Conservation (phyloP, 1,140 invertebrate species). For the Drosophila setifemur region DNA sequence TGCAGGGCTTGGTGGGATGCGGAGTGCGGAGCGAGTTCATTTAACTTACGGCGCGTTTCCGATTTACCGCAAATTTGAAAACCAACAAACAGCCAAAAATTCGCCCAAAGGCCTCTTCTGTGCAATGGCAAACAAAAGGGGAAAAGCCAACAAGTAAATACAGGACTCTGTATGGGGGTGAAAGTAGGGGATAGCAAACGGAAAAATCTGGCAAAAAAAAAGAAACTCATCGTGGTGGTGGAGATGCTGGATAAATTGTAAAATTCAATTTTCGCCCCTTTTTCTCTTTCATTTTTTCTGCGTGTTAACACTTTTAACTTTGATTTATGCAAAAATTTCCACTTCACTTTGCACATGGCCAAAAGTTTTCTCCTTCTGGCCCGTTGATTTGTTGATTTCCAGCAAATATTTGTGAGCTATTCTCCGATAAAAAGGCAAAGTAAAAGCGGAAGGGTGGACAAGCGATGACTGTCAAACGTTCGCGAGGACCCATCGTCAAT, state of each 20-base stretch:
- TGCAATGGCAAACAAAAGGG: constrained; percentile 52
- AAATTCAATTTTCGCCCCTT: constrained; percentile 75
- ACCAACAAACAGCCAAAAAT: constrained; percentile 78
- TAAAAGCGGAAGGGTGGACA: constrained; percentile 11
- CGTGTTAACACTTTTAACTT: constrained; percentile 70
- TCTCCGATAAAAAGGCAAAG: constrained; percentile 49
- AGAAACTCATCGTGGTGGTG: background rate
- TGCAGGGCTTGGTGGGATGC: no score
- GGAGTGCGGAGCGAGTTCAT: constrained; percentile 56
- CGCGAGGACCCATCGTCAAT: constrained; percentile 46
- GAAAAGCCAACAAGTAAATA: constrained; percentile 63
- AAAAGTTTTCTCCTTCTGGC: constrained; percentile 38
- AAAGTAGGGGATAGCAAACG: constrained; percentile 44
- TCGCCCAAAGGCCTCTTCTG: constrained; percentile 58
- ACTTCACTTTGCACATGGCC: constrained; percentile 68
- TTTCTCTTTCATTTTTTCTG: constrained; percentile 44
- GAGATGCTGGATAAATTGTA: constrained; percentile 49
- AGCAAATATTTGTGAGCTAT: constrained; percentile 72
- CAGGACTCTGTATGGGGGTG: constrained; percentile 25
- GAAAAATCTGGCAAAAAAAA: background rate
- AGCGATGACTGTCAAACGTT: constrained; percentile 53
- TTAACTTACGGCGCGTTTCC: constrained; percentile 78
- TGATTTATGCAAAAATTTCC: constrained; percentile 79
- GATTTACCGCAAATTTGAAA: constrained; percentile 79
- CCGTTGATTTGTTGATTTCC: constrained; percentile 70